Percentiles rank a stretch among this genome's conserved stretches.
These are phyloP conservation scores for Tricholauxania praeusta DNA, from an alignment of 2,888 invertebrate genomes.

Conservation along the genomic window DNA sequence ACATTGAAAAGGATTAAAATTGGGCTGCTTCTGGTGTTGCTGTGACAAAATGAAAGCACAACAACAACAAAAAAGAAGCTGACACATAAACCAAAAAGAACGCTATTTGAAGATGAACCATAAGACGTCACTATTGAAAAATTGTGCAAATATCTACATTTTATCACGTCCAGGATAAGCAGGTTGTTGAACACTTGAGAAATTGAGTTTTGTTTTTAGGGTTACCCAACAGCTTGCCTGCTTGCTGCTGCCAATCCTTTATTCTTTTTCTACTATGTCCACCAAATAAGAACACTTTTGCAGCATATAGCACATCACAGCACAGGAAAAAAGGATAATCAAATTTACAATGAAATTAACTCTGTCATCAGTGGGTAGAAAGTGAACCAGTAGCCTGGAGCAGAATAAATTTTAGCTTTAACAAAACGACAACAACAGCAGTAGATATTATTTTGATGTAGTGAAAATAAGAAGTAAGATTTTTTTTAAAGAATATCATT, in stretches of 20 bases:
- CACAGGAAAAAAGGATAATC: conserved; percentile 19
- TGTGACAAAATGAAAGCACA: background rate
- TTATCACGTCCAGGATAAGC: conserved; percentile 30
- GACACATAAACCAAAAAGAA: no score
- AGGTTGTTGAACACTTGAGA: conserved; percentile 29
- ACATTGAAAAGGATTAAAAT: conserved; percentile 41
- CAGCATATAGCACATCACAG: background rate
- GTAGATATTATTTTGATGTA: no score
- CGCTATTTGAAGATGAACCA: conserved; percentile 1
- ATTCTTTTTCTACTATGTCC: background rate
- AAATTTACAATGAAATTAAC: conserved; percentile 37
- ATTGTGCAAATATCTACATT: conserved; percentile 19
- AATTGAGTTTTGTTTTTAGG: background rate
- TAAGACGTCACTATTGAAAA: conserved; percentile 18
- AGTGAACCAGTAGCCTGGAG: conserved; percentile 1
- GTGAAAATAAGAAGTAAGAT: no score
- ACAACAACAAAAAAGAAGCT: background rate
- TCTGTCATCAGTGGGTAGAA: conserved; percentile 25
- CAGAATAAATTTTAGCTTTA: conserved; percentile 3
- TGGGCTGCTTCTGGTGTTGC: conserved; percentile 1
- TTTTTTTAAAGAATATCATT: no score
- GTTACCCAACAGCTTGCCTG: no score
- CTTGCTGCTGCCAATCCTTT: no score
- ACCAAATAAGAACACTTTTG: background rate
- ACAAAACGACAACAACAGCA: no score